phyloP scores from a whole-genome alignment of 2,797 vertebrate species.

The Intellagama lesueurii region DNA sequence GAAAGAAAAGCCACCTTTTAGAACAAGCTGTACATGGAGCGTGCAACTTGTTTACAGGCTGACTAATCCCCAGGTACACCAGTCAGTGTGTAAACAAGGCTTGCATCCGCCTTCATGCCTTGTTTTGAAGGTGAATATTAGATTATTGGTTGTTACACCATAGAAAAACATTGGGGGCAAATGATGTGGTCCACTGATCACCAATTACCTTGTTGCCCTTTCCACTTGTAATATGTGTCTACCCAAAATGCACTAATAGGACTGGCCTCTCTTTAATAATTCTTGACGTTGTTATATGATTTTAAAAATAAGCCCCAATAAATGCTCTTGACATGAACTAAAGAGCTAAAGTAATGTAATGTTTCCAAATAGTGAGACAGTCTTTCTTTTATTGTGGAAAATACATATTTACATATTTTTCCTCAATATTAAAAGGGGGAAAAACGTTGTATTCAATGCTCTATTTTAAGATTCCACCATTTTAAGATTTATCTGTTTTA shows the following conservation, averaged over 20 bases:
- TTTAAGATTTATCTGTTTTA: background rate
- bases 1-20: background rate
- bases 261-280: background rate
- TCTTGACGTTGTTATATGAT: background rate
- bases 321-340: background rate
- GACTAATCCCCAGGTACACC: background rate
- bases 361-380: too few relatives aligned
- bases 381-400: background rate
- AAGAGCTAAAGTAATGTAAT: background rate
- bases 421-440: background rate
- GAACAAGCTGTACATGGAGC: background rate
- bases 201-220: too few relatives aligned
- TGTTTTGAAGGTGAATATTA: background rate
- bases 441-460: background rate
- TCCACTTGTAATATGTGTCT: background rate
- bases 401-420: constrained; percentile 4
- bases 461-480: constrained; percentile 1
- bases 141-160: background rate
- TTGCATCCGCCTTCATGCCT: background rate
- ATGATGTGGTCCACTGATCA: too few relatives aligned
- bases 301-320: background rate
- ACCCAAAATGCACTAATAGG: background rate
- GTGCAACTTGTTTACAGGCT: background rate
- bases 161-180: background rate
- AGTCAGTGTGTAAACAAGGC: background rate